Evolutionary conservation across 2,797 vertebrate species (phyloP).

Genomic region (Enteromius unitaeniatus): DNA sequence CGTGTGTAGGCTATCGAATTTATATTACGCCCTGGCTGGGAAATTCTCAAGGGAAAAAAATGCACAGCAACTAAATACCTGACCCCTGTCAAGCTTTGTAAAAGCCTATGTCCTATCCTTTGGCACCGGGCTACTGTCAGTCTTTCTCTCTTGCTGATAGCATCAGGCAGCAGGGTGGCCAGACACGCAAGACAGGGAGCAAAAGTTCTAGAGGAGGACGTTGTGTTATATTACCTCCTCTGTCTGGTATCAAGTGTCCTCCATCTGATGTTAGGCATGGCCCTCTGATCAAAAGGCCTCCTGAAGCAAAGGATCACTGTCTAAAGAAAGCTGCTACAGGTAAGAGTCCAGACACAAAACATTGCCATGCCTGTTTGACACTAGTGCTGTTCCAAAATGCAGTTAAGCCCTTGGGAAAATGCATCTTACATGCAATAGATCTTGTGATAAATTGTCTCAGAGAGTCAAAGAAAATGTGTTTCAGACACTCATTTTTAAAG

Average conservation of each 20-base stretch:
- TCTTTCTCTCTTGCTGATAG: constrained; percentile 68
- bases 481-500: neutral
- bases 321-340: constrained; percentile 59
- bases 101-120: constrained; percentile 50
- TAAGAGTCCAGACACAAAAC: constrained; percentile 49
- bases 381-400: constrained; percentile 22
- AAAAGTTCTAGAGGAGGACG: constrained; percentile 67
- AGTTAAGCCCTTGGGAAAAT: constrained; percentile 35
- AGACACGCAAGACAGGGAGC: constrained; percentile 64
- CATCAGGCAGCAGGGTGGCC: constrained; percentile 71
- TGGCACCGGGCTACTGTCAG: constrained; percentile 59
- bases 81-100: constrained; percentile 47
- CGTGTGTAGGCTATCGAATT: constrained; percentile 7
- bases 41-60: constrained; percentile 45
- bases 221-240: constrained; percentile 78
- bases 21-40: constrained; percentile 8
- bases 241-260: constrained; percentile 74
- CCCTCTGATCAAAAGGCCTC: constrained; percentile 77
- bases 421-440: neutral
- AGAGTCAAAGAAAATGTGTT: neutral
- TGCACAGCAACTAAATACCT: constrained; percentile 48
- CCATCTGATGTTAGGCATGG: constrained; percentile 78
- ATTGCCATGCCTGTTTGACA: constrained; percentile 51
- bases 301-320: constrained; percentile 62
- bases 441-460: neutral